Evolutionary conservation across 1,140 invertebrate species (phyloP).

Genomic region (Orius insidiosus): DNA sequence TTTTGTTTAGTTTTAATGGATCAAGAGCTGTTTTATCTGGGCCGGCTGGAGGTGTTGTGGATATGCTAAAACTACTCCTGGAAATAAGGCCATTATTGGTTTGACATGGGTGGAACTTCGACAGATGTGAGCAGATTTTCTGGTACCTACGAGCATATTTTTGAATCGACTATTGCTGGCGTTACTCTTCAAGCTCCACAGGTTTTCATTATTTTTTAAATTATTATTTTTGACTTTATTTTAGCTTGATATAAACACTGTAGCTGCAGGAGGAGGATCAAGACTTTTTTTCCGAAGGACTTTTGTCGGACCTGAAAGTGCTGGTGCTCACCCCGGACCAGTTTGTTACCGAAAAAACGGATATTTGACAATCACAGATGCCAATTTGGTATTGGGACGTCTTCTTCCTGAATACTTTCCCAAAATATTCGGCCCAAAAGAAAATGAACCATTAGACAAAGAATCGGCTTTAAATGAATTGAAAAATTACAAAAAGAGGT

Average conservation of each 20-base stretch:
- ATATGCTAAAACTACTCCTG: conserved; percentile 70
- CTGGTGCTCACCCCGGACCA: conserved; percentile 90
- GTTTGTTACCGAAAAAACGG: conserved; percentile 89
- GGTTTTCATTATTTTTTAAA: conserved; percentile 28
- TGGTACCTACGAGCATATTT: conserved; percentile 84
- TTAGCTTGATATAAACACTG: conserved; percentile 83
- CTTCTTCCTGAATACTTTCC: conserved; percentile 92
- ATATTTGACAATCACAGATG: conserved; percentile 84
- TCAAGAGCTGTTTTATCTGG: conserved; percentile 91
- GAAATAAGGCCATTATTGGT: conserved; percentile 67
- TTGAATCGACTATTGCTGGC: conserved; percentile 89
- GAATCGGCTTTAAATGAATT: conserved; percentile 45
- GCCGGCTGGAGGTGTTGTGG: conserved; percentile 91
- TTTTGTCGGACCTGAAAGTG: conserved; percentile 93
- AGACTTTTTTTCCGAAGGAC: conserved; percentile 81
- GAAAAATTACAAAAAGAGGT: conserved; percentile 50
- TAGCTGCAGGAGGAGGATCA: conserved; percentile 96
- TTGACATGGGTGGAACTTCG: conserved; percentile 99
- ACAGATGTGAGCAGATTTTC: conserved; percentile 93
- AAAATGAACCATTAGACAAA: conserved; percentile 77
- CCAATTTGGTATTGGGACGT: conserved; percentile 81
- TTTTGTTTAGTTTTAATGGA: conserved; percentile 55
- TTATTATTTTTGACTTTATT: conserved; percentile 1
- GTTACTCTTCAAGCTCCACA: conserved; percentile 96
- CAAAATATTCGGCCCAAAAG: conserved; percentile 85